Evolutionary conservation across 2,888 invertebrate species (phyloP), one percentile per base, ranked within the genome.

Genomic region (Amphipoea lucens): DNA sequence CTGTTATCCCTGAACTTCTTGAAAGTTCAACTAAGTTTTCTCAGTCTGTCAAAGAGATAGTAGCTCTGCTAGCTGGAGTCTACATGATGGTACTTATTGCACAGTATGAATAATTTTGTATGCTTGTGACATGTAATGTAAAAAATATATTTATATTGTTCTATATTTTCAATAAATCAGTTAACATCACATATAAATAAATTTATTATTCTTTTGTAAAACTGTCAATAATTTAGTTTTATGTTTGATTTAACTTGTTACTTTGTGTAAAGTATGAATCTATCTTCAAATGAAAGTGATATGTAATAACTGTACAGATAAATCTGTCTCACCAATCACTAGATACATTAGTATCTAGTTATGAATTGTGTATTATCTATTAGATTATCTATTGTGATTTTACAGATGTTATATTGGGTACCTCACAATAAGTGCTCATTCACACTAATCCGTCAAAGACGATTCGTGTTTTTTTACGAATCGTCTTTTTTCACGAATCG

Each of bases 61-160:
- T 98, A 70, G 99, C 99, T 48, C 96, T 99, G 87, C 95, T 99
- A 66, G 97, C 98, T 79, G 99, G 99, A 78, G 99, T 99, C 57
- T 98, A 98, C 88, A 98, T 99, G 98, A 99, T 99, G 99, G 98
- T 99, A 86, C 96, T 99, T 82, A 99, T 99, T 94, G 99, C 99
- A 79, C 97, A 98, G 90, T 97, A 97, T 95, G 97, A 97, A 91
- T 97, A 86, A 78, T 75, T 65, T 76, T 77, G 48, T 82, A 70
- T 76, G 29, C 76, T 84, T 81, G 78, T 82, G 51, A 65, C 11
- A 65, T 74, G 40, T 74, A 66, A 79, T 78, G 48, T 84, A 74
- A 85, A 86, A 74, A 85, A 86, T 87, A 84, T 81, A 82, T 81
- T 85, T 82, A 83, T 79, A 74, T 78, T 76, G 75, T 78, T 74